A percentile compares a stretch with the other conserved stretches of the same genome.
Evolutionary conservation across 1,140 invertebrate genomes (phyloP).

Genomic region (Temnothorax curvispinosus): DNA sequence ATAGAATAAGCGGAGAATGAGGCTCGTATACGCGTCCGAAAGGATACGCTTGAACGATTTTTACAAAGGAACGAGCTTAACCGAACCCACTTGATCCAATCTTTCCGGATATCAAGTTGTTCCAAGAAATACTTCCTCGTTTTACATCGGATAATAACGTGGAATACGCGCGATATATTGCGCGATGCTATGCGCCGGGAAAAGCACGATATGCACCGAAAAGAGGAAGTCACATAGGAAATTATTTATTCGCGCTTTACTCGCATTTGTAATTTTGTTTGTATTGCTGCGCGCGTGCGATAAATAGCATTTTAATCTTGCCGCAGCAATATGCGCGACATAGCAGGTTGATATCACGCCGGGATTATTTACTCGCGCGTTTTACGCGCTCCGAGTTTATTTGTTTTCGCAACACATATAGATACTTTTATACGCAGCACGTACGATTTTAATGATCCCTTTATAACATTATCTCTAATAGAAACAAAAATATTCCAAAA

Average conservation of each 20-base stretch:
- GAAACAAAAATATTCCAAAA: not conserved
- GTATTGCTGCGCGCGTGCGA: constrained; percentile 34
- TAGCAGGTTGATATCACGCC: constrained; percentile 36
- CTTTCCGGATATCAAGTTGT: constrained; percentile 31
- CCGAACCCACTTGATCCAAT: constrained; percentile 48
- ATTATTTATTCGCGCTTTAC: constrained; percentile 46
- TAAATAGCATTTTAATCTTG: constrained; percentile 61
- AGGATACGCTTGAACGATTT: constrained; percentile 48
- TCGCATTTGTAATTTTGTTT: constrained; percentile 53
- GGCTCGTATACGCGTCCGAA: not conserved
- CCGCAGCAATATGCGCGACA: constrained; percentile 33
- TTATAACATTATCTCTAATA: not conserved
- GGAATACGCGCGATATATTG: constrained; percentile 20
- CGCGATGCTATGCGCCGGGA: not conserved
- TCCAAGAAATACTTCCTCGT: constrained; percentile 13
- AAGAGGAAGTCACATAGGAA: constrained; percentile 19
- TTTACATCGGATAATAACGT: constrained; percentile 45
- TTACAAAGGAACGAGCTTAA: constrained; percentile 49
- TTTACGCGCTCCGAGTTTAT: constrained; percentile 20
- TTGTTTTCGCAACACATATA: constrained; percentile 39
- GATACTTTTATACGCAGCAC: constrained; percentile 2
- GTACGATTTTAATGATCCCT: constrained; percentile 36
- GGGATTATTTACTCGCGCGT: constrained; percentile 47
- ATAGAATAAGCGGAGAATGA: constrained; percentile 20
- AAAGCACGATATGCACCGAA: not conserved